A percentile compares a stretch with the other conserved stretches of the same genome.
Evolutionary conservation across 2,113 vertebrate species (phyloP).

Genomic region (Cebidichthys violaceus): DNA sequence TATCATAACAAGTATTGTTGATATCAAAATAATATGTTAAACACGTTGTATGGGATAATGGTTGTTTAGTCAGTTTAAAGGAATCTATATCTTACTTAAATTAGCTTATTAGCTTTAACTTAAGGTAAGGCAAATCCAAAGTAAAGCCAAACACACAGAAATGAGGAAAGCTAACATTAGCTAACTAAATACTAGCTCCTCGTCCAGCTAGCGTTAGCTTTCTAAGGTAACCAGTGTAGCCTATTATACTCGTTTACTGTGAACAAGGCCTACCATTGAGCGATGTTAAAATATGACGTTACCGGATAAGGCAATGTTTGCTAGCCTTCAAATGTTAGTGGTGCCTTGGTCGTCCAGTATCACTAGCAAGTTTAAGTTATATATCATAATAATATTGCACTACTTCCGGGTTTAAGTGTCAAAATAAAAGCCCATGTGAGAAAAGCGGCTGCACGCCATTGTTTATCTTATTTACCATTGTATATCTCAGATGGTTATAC

Average conservation of each 20-base stretch:
- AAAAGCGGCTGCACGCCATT: background rate
- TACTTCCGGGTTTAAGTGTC: constrained; percentile 38
- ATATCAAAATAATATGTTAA: background rate
- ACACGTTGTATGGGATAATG: fast-evolving
- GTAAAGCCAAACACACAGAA: background rate
- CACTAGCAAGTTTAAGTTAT: fast-evolving
- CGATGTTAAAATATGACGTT: too few relatives aligned
- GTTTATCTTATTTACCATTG: too few relatives aligned
- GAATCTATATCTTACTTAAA: background rate
- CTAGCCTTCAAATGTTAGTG: constrained; percentile 17
- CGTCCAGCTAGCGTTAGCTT: background rate
- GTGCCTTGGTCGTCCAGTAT: background rate
- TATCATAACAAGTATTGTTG: background rate
- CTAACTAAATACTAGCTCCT: background rate
- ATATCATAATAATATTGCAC: background rate
- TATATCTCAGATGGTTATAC: background rate
- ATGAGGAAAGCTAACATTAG: background rate
- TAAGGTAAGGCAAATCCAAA: background rate
- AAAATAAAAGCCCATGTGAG: constrained; percentile 45
- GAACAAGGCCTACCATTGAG: constrained; percentile 22
- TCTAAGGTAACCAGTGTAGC: fast-evolving
- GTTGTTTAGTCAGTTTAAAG: background rate
- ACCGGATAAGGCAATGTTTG: constrained; percentile 4
- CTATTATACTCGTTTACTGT: background rate
- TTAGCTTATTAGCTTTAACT: constrained; percentile 30